These are phyloP conservation scores for Eupsilia transversa DNA, from an alignment of 2,888 invertebrate genomes.

Conservation along the genomic window DNA sequence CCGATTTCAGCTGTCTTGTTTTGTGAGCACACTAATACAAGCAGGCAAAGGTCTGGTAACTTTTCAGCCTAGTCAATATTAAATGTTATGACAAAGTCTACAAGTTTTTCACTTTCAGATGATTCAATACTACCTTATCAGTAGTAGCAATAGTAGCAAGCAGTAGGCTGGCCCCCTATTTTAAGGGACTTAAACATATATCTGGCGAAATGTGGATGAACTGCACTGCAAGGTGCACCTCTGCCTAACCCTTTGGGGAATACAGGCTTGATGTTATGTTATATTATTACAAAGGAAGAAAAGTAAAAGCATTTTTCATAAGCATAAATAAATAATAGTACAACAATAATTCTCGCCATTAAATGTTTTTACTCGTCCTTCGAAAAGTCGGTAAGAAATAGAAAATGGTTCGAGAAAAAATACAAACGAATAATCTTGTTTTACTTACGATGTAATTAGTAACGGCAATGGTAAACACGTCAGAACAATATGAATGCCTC, in stretches of 20 bases:
- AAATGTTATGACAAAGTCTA: not conserved
- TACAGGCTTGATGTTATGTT: not conserved
- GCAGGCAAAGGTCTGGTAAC: not conserved
- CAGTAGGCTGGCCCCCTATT: not conserved
- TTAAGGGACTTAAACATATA: not conserved
- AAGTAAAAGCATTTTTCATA: not conserved
- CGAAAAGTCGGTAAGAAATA: not conserved
- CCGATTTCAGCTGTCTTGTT: no score
- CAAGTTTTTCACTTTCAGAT: not conserved
- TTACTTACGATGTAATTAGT: slow-evolving; percentile 62
- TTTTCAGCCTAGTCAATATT: not conserved
- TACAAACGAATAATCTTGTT: slow-evolving; percentile 18
- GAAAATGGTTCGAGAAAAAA: slow-evolving; percentile 5
- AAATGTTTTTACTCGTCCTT: not conserved
- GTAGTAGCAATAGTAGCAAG: no score
- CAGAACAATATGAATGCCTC: slow-evolving; percentile 72
- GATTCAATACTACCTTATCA: not conserved
- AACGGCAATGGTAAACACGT: slow-evolving; percentile 71
- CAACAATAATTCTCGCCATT: not conserved
- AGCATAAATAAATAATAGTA: not conserved
- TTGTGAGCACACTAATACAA: no score
- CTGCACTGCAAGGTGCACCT: no score
- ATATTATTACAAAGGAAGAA: not conserved
- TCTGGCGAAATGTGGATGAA: not conserved
- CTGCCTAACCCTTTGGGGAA: no score